These are phyloP conservation scores for Gobiocypris rarus DNA, from an alignment of 2,113 vertebrate genomes.

Conservation along the genomic window DNA sequence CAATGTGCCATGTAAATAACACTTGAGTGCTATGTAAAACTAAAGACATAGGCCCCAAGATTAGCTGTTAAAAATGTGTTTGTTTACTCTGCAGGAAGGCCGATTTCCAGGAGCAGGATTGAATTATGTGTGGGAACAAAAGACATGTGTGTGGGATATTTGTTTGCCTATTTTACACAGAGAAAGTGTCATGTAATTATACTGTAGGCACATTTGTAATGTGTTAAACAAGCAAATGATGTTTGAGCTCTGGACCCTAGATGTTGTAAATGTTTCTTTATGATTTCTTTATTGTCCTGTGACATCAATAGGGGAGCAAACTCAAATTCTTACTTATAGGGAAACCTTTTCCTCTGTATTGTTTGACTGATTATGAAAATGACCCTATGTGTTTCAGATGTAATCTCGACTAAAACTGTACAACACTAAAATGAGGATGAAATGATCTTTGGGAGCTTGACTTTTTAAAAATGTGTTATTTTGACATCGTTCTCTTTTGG, in stretches of 20 bases:
- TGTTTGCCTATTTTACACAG: background rate
- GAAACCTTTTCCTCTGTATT: background rate
- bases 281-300: background rate
- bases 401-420: background rate
- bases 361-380: background rate
- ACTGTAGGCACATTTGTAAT: background rate
- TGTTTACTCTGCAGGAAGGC: background rate
- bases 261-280: conserved; percentile 5
- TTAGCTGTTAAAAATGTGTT: background rate
- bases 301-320: background rate
- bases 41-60: background rate
- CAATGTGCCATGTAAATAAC: background rate
- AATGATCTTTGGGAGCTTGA: background rate
- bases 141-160: background rate
- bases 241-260: conserved; percentile 13
- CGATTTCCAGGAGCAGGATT: background rate
- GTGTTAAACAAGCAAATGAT: background rate
- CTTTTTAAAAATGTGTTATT: background rate
- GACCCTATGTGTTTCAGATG: background rate
- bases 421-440: background rate
- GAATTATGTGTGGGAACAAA: background rate
- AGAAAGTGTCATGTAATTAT: background rate
- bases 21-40: background rate
- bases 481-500: background rate
- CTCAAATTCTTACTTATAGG: background rate